A percentile compares a stretch with the other conserved stretches of the same genome.
Evolutionary conservation across 2,797 vertebrate genomes (phyloP).

Genomic region (Leptodactylus fallax): DNA sequence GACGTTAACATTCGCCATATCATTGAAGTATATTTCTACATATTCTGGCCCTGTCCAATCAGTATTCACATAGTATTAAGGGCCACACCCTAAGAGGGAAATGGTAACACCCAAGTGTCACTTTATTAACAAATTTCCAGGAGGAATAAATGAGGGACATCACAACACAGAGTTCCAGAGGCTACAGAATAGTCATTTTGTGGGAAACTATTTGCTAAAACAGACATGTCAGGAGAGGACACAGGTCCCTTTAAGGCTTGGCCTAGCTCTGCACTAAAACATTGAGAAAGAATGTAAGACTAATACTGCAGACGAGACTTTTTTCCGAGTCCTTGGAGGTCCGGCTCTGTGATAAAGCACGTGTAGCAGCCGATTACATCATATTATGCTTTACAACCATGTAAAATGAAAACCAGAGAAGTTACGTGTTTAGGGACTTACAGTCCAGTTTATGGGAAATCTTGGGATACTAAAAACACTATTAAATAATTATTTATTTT

Average conservation of each 20-base stretch:
- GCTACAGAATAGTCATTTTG: neutral
- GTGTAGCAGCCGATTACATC: conserved; percentile 1
- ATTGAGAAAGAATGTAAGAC: neutral
- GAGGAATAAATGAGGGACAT: neutral
- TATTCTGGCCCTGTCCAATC: too few relatives aligned
- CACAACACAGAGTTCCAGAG: neutral
- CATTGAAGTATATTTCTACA: too few relatives aligned
- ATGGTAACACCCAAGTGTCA: neutral
- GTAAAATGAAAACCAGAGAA: neutral
- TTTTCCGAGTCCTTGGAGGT: neutral
- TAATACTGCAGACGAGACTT: neutral
- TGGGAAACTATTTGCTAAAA: too few relatives aligned
- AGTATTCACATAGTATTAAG: neutral
- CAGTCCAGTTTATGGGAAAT: neutral
- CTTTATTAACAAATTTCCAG: neutral
- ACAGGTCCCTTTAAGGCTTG: neutral
- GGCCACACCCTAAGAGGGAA: neutral
- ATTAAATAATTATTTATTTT: neutral
- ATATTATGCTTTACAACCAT: conserved; percentile 6
- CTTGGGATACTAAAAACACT: neutral
- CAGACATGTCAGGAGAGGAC: neutral
- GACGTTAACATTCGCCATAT: too few relatives aligned
- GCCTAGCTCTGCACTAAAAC: neutral
- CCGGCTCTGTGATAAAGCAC: neutral
- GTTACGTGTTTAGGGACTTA: neutral